phyloP scores from a whole-genome alignment of 2,888 invertebrate genomes.

The Phymatocera aterrima region DNA sequence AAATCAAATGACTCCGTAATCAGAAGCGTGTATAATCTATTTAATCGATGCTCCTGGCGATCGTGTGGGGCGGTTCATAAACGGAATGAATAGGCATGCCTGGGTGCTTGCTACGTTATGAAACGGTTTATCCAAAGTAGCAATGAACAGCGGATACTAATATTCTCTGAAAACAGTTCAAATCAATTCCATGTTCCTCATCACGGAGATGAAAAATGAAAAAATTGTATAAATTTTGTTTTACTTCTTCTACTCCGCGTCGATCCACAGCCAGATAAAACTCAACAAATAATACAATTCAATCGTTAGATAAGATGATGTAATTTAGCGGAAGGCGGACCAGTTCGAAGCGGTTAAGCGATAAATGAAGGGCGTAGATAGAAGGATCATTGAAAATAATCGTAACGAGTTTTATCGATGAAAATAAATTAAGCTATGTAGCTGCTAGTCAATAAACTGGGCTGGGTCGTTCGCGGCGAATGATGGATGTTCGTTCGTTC shows the following conservation, averaged over 20 bases:
- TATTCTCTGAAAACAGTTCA: too few relatives aligned
- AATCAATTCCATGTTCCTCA: too few relatives aligned
- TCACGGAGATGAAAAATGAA: neutral
- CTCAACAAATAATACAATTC: neutral
- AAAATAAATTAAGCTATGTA: conserved; percentile 4
- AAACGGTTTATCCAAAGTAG: too few relatives aligned
- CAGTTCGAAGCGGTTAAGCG: conserved; percentile 28
- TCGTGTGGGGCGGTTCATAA: too few relatives aligned
- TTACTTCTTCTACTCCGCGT: neutral
- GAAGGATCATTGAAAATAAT: neutral
- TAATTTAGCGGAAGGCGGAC: conserved; percentile 27
- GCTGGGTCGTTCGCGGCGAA: neutral
- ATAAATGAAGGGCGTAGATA: conserved; percentile 11
- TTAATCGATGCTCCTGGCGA: too few relatives aligned
- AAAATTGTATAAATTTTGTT: neutral
- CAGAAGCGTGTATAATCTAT: too few relatives aligned
- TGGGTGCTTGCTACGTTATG: too few relatives aligned
- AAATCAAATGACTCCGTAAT: too few relatives aligned
- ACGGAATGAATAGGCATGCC: too few relatives aligned
- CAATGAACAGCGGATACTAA: too few relatives aligned
- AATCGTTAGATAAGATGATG: conserved; percentile 30
- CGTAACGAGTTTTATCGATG: neutral
- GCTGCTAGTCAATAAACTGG: neutral
- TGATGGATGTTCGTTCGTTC: neutral
- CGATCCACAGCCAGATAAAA: neutral